A percentile compares a stretch with the other conserved stretches of the same genome.
phyloP scores from a whole-genome alignment of 2,888 invertebrate genomes.

The Sminthurides aquaticus region DNA sequence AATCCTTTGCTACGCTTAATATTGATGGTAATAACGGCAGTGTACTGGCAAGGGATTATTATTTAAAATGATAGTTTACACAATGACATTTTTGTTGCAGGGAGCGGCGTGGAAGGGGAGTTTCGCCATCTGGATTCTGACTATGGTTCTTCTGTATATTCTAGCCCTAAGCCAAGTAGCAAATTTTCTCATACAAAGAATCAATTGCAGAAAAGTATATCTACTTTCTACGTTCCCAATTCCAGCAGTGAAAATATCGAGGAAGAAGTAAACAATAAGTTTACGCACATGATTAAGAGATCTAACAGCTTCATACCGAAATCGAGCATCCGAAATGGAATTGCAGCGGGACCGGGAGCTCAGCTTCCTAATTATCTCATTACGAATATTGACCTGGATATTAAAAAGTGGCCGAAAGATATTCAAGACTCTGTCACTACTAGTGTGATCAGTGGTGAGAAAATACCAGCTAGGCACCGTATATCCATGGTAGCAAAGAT shows the following conservation, averaged over 20 bases:
- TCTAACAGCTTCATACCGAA: constrained; percentile 39
- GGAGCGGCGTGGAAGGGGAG: background rate
- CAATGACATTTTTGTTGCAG: too few species aligned
- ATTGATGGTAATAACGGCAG: constrained; percentile 2
- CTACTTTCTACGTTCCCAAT: background rate
- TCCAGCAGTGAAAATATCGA: background rate
- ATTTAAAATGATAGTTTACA: too few species aligned
- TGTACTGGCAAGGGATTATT: background rate
- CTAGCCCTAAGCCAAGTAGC: background rate
- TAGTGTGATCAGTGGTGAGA: constrained; percentile 39
- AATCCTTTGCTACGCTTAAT: constrained; percentile 9
- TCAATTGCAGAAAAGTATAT: background rate
- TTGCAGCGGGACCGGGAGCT: background rate
- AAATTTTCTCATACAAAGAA: background rate
- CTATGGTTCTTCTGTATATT: background rate
- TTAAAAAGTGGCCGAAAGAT: constrained; percentile 36
- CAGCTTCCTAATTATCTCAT: constrained; percentile 6
- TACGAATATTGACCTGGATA: constrained; percentile 31
- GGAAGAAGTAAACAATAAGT: background rate
- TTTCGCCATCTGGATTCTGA: background rate
- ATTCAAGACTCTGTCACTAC: constrained; percentile 39
- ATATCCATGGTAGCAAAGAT: constrained; percentile 42
- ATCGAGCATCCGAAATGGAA: background rate
- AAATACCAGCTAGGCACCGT: constrained; percentile 37
- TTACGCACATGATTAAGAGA: constrained; percentile 25